Percentiles rank a stretch among this genome's conserved stretches.
Evolutionary conservation across 2,113 vertebrate species (phyloP).

Genomic region (Phylloscopus whistleri): DNA sequence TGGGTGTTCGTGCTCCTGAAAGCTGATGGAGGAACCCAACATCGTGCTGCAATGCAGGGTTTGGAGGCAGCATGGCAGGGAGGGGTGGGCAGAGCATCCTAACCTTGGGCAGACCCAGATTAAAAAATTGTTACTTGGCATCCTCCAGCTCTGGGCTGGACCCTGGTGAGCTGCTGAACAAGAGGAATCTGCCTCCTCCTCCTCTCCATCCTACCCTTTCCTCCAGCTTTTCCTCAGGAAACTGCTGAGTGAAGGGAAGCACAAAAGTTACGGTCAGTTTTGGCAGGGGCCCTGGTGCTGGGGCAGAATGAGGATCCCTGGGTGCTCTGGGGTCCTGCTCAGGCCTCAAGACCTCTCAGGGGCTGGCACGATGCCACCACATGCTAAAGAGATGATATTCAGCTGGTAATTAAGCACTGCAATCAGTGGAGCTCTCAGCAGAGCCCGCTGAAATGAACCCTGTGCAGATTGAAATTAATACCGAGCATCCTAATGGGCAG

Average conservation of each 20-base stretch:
- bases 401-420: slow-evolving; percentile 27
- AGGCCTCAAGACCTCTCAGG: neutral
- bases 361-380: neutral
- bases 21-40: neutral
- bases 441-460: neutral
- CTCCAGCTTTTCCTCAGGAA: neutral
- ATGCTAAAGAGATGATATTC: neutral
- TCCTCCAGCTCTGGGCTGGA: neutral
- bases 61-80: neutral
- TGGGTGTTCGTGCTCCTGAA: neutral
- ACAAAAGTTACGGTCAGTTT: neutral
- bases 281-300: rapidly evolving
- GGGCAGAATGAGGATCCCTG: rapidly evolving
- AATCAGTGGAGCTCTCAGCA: slow-evolving; percentile 45
- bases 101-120: slow-evolving; percentile 25
- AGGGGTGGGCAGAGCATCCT: neutral
- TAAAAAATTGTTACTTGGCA: neutral
- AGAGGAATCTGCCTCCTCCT: neutral
- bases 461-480: slow-evolving; percentile 32
- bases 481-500: neutral
- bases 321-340: neutral
- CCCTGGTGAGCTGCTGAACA: neutral
- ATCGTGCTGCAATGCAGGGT: slow-evolving; percentile 51
- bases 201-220: neutral
- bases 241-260: slow-evolving; percentile 7